Evolutionary conservation across 2,113 vertebrate species (phyloP).

Genomic region (Haliaeetus leucogaster): DNA sequence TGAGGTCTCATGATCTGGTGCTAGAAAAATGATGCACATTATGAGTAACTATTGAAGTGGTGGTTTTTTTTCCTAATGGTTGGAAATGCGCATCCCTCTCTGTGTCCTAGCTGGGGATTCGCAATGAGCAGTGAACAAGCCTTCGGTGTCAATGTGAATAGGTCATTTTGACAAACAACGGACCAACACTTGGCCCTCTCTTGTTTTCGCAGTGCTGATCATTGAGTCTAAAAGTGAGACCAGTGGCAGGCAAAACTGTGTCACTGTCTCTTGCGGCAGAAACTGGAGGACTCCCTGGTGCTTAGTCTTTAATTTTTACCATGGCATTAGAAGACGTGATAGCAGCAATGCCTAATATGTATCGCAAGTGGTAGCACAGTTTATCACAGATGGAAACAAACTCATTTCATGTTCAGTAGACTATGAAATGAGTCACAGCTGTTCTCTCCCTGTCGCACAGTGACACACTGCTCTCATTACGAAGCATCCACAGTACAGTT

Average conservation of each 20-base stretch:
- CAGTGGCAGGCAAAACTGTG: background rate
- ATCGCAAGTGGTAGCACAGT: background rate
- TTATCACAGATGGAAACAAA: slow-evolving; percentile 31
- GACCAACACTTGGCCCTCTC: background rate
- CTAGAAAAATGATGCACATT: background rate
- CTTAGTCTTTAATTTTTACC: slow-evolving; percentile 16
- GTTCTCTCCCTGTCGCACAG: background rate
- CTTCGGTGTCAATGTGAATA: background rate
- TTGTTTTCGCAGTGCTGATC: background rate
- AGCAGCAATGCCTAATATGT: background rate
- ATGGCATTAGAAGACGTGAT: background rate
- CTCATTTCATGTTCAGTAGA: slow-evolving; percentile 40
- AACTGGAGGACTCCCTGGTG: background rate
- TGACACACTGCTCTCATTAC: background rate
- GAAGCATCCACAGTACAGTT: background rate
- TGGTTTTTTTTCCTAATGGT: background rate
- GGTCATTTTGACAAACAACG: background rate
- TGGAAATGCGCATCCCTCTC: background rate
- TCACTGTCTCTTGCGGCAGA: background rate
- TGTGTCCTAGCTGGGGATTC: background rate
- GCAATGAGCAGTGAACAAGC: background rate
- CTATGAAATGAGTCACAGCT: slow-evolving; percentile 28
- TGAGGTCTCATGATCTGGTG: background rate
- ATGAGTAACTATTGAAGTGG: background rate
- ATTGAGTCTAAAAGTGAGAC: background rate